Evolutionary conservation across 2,113 vertebrate species (phyloP), one percentile per base, ranked within the genome.

Genomic region (Scartelaos histophorus): DNA sequence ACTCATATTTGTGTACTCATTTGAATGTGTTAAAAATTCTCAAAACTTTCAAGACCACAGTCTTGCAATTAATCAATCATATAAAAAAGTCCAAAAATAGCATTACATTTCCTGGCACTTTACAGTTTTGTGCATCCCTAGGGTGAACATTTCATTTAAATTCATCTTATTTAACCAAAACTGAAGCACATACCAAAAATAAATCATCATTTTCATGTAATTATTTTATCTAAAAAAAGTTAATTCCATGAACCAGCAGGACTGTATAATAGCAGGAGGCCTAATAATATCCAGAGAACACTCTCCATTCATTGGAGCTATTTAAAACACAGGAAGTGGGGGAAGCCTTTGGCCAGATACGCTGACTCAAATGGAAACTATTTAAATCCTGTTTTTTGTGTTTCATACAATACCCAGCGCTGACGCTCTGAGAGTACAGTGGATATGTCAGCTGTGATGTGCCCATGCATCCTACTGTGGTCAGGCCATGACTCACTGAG

Each of bases 311-410:
- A 89, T 80, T 82, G 78, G 85, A 74, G 83, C 45, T 70, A 65
- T 74, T 79, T 73, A 67, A 71, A 78, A 88, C 61, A 38, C 61
- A 82, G 79, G 81, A 80, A 84, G 75, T 74, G 62, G 67, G 81
- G 69, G 80, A 82, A 83, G 85, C 82, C 85, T 87, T 88, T 83
- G 82, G 82, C 79, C 21, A 82, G 88, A 86, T 80, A 46, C 86
- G 83, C 85, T 89, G 86, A 89, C 73, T 89, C 85, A 82, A 69
- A 70, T 83, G 78, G 85, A 85, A 78, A 76, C 80, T 86, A 85
- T 77, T 87, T 54, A 78, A 69, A 85, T 29, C 29, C 29, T 29
- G 29, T 29, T 29, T 29, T 29, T 29, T 29, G 72, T 66, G 74
- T 70, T 80, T 79, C 82, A 70, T 80, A 66, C 38, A 66, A 43